Conservation (phyloP, 2,888 invertebrate species). For the Cosmia trapezina region DNA sequence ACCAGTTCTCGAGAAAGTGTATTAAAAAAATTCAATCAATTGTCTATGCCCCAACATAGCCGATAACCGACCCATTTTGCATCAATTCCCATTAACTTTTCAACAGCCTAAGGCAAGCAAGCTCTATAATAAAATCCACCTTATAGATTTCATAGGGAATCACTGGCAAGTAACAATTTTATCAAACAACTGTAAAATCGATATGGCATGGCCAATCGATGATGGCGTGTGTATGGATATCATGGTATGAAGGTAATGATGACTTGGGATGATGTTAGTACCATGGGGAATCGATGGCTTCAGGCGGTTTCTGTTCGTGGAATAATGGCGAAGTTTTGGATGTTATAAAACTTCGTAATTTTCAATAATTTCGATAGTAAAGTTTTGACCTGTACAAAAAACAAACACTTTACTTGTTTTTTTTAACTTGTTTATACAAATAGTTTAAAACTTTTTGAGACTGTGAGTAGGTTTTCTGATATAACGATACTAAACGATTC, state of each 20-base stretch:
- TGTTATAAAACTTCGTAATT: not conserved
- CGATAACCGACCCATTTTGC: not conserved
- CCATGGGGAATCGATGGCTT: conserved; percentile 55
- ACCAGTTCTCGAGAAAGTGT: too few relatives aligned
- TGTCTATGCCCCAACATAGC: not conserved
- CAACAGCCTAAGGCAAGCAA: conserved; percentile 14
- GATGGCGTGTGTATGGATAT: conserved; percentile 32
- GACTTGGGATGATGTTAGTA: conserved; percentile 39
- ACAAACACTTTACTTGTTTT: too few relatives aligned
- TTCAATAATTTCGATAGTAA: too few relatives aligned
- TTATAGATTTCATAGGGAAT: conserved; percentile 62
- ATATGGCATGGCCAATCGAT: conserved; percentile 62
- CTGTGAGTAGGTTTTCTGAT: too few relatives aligned
- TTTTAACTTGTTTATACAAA: too few relatives aligned
- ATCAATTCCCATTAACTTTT: not conserved
- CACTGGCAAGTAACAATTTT: conserved; percentile 50
- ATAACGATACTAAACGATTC: too few relatives aligned
- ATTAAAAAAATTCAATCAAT: not conserved
- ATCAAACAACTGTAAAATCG: conserved; percentile 61
- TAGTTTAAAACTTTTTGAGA: too few relatives aligned
- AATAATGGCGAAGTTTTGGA: not conserved
- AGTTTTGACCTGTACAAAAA: too few relatives aligned
- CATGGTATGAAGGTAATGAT: conserved; percentile 37
- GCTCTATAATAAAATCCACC: conserved; percentile 39
- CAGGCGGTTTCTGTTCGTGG: conserved; percentile 34